Base-by-base conservation (phyloP, 1,140 invertebrate species). In the Druon quercuslanigerum region DNA sequence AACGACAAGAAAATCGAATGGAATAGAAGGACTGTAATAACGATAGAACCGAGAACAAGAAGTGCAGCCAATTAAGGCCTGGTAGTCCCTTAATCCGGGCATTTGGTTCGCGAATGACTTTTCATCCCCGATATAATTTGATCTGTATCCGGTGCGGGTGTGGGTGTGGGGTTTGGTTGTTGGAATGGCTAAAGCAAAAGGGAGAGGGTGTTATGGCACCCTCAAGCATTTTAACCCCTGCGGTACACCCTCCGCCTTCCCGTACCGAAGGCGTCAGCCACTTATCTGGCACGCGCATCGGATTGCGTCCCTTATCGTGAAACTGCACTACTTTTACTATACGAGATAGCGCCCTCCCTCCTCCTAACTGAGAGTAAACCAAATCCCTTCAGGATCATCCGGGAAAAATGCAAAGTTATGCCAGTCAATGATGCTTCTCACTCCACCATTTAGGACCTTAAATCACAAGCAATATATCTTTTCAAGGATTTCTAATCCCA, bases 261-360 rank as follows among this genome's bases (percentile, higher is more conserved):
- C 79, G 79, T 82, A 83, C 85, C 84, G 82, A 84, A 88, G 86
- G 87, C 89, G 90, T 90, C 89, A 88, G 87, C 87, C 85, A 90
- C 90, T 91, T 91, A 91, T 91, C 90, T 91, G 90, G 90, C 90
- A 91, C 90, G 90, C 90, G 90, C 90, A 91, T 91, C 90, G 89
- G 90, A 91, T 91, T 91, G 88, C 88, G 89, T 90, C 86, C 84
- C 90, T 91, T 91, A 91, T 91, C 90, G 87, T 83, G 73, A 72
- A 77, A 84, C 82, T 89, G 88, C 90, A 89, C 88, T 90, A 90
- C 90, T 91, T 91, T 91, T 89, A 86, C 85, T 83, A 80, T 80
- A 72, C 79, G 79, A 80, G 82, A 81, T 81, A 83, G 76, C 81
- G 74, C 82, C 76, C 84, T 75, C 78, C 20, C 74, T 71, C 71